phyloP scores from a whole-genome alignment of 2,888 invertebrate species.

The Pammene fasciana region DNA sequence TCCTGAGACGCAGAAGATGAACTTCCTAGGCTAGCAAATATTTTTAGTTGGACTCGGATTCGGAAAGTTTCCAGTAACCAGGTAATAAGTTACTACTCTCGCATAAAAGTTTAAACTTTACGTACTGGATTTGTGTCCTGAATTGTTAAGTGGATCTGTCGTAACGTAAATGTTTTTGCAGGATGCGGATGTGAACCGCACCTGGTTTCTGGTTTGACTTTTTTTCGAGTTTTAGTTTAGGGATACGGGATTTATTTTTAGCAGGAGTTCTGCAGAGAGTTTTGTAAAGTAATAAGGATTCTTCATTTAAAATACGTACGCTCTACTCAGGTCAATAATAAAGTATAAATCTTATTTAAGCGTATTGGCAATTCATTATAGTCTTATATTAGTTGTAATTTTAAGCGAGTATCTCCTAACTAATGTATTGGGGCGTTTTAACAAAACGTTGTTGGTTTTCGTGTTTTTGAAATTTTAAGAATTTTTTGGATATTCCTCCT shows the following conservation, averaged over 20 bases:
- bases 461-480: too few relatives aligned
- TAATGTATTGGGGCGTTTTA: too few relatives aligned
- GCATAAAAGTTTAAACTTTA: slow-evolving; percentile 34
- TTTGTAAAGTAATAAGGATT: background rate
- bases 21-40: slow-evolving; percentile 39
- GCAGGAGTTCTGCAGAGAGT: background rate
- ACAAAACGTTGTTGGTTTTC: too few relatives aligned
- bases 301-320: background rate
- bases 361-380: too few relatives aligned
- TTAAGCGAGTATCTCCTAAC: too few relatives aligned
- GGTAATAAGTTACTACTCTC: slow-evolving; percentile 37
- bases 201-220: slow-evolving; percentile 66
- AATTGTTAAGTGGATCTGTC: slow-evolving; percentile 53
- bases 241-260: slow-evolving; percentile 32
- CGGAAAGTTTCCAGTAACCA: slow-evolving; percentile 30
- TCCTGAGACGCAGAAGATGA: slow-evolving; percentile 27
- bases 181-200: slow-evolving; percentile 72
- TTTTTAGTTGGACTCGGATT: slow-evolving; percentile 40
- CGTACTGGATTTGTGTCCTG: slow-evolving; percentile 16
- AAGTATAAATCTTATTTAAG: too few relatives aligned
- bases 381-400: too few relatives aligned
- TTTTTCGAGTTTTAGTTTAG: slow-evolving; percentile 46
- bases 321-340: too few relatives aligned
- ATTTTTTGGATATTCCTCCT: too few relatives aligned
- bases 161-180: slow-evolving; percentile 60